Base-by-base conservation (phyloP, 2,797 vertebrate species). In the Enteromius argenteus region DNA sequence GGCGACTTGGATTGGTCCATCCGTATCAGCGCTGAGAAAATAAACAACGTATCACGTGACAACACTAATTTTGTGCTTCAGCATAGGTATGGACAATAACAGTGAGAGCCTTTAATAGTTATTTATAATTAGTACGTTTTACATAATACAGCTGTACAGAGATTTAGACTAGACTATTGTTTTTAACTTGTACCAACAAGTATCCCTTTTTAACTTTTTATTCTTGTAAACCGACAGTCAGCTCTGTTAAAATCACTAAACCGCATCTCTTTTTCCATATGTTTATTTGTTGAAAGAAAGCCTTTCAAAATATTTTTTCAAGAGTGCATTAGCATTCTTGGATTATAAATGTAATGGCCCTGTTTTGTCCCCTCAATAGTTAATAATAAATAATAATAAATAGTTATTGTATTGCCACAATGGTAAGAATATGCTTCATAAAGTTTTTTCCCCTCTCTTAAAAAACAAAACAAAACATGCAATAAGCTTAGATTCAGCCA, bases 1-100 rank as follows among this genome's bases (percentile, higher is more conserved):
- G 17, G n/a, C 32, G 21, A 27, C 35, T 39, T 35, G 58, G 73
- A 76, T 76, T 76, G 73, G 73, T 58, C 53, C n/a, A 58, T 39
- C 2, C 13, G 39, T 3, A 58, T 58, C 3, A 9, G 35, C 73
- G 51, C 3, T 58, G 51, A 39, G 51, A 58, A 76, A 76, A 58
- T 4, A 0, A 58, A 58, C 49, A 23, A 23, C 1, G 1, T 58
- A 23, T 39, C 51, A 76, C 35, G 51, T 76, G 51, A 56, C 11
- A 37, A 35, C 49, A 53, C 17, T 1, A 74, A 9, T 3, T 14
- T 19, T 30, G 19, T 3, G 49, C 6, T 75, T n/a, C 30, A 21
- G 42, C 30, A n/a, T 21, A 1, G 64, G 32, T 21, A 19, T 32
- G 32, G 49, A 8, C 51, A 53, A 30, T 75, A 13, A 56, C 72